Evolutionary conservation across 2,888 invertebrate species (phyloP).

Genomic region (Athalia rosae): DNA sequence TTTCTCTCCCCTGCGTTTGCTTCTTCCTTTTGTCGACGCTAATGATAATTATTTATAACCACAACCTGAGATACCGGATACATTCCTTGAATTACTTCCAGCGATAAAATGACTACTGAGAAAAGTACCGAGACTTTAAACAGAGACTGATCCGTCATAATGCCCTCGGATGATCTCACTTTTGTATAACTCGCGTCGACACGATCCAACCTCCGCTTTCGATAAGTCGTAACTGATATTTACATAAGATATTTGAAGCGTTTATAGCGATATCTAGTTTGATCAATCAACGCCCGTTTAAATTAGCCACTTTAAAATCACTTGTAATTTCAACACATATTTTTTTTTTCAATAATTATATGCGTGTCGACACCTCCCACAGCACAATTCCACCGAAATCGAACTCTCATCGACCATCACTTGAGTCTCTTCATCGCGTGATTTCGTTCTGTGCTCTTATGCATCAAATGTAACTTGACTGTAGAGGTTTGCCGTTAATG

Average conservation of each 20-base stretch:
- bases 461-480: not conserved
- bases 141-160: conserved; percentile 63
- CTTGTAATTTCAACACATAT: no score
- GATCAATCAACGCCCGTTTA: no score
- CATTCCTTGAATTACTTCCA: not conserved
- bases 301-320: no score
- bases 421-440: conserved; percentile 30
- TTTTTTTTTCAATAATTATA: no score
- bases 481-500: not conserved
- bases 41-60: conserved; percentile 37
- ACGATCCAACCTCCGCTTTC: conserved; percentile 34
- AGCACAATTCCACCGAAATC: no score
- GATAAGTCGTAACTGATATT: conserved; percentile 16
- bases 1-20: not conserved
- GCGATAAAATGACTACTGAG: conserved; percentile 12
- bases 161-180: conserved; percentile 65
- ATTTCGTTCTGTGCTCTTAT: not conserved
- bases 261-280: not conserved
- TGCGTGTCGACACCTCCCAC: no score
- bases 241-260: conserved; percentile 14
- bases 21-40: not conserved
- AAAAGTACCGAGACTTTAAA: conserved; percentile 11
- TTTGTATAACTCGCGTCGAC: not conserved
- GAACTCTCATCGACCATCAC: conserved; percentile 16
- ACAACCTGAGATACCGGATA: conserved; percentile 19